Conservation (phyloP, 2,797 vertebrate genomes). For the Smutsia gigantea region DNA sequence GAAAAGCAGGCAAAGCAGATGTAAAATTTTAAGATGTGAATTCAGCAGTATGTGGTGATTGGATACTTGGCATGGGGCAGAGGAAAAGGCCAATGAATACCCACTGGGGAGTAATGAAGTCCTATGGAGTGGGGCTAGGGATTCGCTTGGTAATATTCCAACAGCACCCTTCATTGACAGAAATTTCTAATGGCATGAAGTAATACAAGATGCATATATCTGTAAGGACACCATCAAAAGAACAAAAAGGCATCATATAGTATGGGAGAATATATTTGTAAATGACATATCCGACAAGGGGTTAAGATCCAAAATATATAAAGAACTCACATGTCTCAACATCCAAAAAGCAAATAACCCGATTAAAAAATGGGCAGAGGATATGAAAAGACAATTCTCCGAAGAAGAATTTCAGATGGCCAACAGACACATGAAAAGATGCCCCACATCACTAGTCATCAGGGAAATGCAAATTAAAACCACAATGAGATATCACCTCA, state of each 20-base stretch:
- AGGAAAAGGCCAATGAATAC: background rate
- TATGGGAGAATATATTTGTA: rapidly evolving
- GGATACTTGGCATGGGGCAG: background rate
- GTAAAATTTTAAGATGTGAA: background rate
- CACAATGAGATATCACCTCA: too few relatives aligned
- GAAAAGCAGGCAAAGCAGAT: background rate
- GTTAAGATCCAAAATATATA: too few relatives aligned
- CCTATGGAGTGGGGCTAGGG: background rate
- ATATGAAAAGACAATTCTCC: too few relatives aligned
- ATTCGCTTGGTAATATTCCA: background rate
- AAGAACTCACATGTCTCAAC: too few relatives aligned
- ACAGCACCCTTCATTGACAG: background rate
- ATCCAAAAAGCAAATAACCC: too few relatives aligned
- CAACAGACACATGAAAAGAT: too few relatives aligned
- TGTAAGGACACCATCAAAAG: background rate
- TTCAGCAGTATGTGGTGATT: background rate
- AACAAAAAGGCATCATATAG: too few relatives aligned
- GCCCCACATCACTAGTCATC: too few relatives aligned
- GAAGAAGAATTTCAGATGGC: too few relatives aligned
- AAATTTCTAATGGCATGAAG: background rate
- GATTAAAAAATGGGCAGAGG: too few relatives aligned
- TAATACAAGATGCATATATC: background rate
- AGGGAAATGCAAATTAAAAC: too few relatives aligned
- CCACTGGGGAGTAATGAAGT: background rate
- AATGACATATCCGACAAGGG: too few relatives aligned